A percentile compares a stretch with the other conserved stretches of the same genome.
These are phyloP conservation scores for Sinocyclocheilus maitianheensis DNA, from an alignment of 2,113 vertebrate species.

Conservation along the genomic window DNA sequence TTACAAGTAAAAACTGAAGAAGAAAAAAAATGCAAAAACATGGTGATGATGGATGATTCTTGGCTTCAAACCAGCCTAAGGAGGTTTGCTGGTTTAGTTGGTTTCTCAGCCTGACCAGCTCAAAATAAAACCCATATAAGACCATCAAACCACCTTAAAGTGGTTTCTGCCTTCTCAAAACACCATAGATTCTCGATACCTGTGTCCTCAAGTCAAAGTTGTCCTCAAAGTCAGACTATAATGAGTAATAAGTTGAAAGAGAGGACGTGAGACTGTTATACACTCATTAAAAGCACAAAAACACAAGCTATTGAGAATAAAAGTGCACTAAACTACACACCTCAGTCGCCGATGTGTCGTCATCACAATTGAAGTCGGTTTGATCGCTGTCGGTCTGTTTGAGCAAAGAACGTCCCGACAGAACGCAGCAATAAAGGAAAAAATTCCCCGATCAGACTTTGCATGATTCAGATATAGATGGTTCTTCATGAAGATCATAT, in stretches of 20 bases:
- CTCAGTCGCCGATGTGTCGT: slow-evolving; percentile 93
- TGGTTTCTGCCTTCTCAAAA: not conserved
- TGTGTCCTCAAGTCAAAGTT: slow-evolving; percentile 81
- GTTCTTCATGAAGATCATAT: not conserved
- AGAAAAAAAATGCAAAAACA: not conserved
- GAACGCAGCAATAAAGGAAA: slow-evolving; percentile 80
- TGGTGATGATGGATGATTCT: slow-evolving; percentile 11
- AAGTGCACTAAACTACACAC: slow-evolving; percentile 64
- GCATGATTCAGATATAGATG: not conserved
- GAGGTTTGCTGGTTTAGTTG: not conserved
- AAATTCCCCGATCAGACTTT: slow-evolving; percentile 57
- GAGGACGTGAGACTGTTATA: not conserved
- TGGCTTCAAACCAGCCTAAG: slow-evolving; percentile 5
- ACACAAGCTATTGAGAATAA: not conserved
- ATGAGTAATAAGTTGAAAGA: slow-evolving; percentile 32
- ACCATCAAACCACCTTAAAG: not conserved
- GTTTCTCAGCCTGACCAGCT: not conserved
- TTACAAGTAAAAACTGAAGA: not conserved
- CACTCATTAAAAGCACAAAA: not conserved
- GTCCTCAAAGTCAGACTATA: slow-evolving; percentile 95
- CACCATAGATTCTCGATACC: slow-evolving; percentile 54
- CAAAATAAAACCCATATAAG: not conserved
- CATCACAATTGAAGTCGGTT: slow-evolving; percentile 91
- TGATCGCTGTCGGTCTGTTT: slow-evolving; percentile 94
- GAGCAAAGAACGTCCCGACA: slow-evolving; percentile 58